Conservation (phyloP, 2,888 invertebrate genomes). For the Hypsopygia costalis region DNA sequence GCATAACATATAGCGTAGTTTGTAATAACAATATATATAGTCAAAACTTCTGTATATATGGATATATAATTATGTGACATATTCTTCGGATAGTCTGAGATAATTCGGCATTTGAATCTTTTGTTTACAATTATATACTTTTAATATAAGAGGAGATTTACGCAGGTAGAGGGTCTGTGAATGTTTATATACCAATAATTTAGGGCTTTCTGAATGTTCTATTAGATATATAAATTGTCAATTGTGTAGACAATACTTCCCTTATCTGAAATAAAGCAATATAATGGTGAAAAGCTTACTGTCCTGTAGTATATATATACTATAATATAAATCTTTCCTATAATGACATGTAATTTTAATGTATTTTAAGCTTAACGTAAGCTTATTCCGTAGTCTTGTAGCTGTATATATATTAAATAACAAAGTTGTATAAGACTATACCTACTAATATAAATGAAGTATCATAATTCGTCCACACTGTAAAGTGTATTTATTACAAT, state of each 20-base stretch:
- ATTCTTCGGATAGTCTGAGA: too few species aligned
- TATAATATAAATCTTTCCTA: background rate
- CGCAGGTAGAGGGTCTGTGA: too few species aligned
- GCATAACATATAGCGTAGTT: too few species aligned
- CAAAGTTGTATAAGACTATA: slow-evolving; percentile 15
- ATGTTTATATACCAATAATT: too few species aligned
- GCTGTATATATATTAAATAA: slow-evolving; percentile 20
- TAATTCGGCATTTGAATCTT: too few species aligned
- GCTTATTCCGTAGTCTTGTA: slow-evolving; percentile 9
- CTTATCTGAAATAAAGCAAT: slow-evolving; percentile 3
- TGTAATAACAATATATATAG: too few species aligned
- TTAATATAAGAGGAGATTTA: too few species aligned
- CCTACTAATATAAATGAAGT: slow-evolving; percentile 31
- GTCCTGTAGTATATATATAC: background rate
- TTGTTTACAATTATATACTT: too few species aligned
- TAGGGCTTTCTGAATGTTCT: too few species aligned
- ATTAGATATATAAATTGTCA: slow-evolving; percentile 36
- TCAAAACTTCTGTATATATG: too few species aligned
- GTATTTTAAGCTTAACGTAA: slow-evolving; percentile 11
- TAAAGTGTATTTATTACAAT: slow-evolving; percentile 51
- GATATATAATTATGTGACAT: too few species aligned
- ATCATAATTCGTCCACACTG: slow-evolving; percentile 70
- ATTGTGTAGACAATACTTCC: slow-evolving; percentile 69
- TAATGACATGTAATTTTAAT: background rate
- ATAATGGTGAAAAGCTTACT: background rate